phyloP scores from a whole-genome alignment of 2,888 invertebrate species.

The Drosophila rubida region DNA sequence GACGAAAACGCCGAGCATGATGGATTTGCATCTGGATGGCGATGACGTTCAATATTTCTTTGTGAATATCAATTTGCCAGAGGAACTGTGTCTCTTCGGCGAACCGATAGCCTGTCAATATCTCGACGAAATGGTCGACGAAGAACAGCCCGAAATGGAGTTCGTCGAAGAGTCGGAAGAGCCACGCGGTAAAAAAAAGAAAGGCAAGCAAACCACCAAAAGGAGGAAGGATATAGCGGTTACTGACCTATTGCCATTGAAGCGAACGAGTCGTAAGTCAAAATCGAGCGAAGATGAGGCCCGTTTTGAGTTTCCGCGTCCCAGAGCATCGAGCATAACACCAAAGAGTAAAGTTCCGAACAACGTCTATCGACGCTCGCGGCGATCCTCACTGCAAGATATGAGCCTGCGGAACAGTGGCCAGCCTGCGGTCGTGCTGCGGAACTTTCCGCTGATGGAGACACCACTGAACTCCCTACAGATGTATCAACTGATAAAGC shows the following conservation, averaged over 20 bases:
- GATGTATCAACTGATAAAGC: slow-evolving; percentile 39
- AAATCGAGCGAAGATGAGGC: background rate
- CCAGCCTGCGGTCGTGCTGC: background rate
- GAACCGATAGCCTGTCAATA: slow-evolving; percentile 79
- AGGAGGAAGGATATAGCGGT: background rate
- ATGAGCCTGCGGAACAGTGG: background rate
- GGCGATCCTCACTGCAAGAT: background rate
- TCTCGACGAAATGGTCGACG: slow-evolving; percentile 57
- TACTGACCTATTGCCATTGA: background rate
- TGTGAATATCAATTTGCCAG: slow-evolving; percentile 71
- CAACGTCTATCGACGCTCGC: slow-evolving; percentile 42
- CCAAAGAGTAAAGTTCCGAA: background rate
- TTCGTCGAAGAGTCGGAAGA: background rate
- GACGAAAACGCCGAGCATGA: background rate
- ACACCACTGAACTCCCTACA: slow-evolving; percentile 24
- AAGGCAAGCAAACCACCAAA: background rate
- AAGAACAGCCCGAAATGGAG: background rate
- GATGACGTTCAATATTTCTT: slow-evolving; percentile 67
- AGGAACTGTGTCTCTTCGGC: slow-evolving; percentile 74
- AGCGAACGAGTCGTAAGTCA: background rate
- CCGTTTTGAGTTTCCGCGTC: background rate
- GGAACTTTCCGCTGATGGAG: slow-evolving; percentile 29
- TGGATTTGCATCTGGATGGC: slow-evolving; percentile 14
- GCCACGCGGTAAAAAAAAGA: background rate
- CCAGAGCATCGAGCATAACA: slow-evolving; percentile 4